phyloP scores from a whole-genome alignment of 2,797 vertebrate genomes.

The Botia kubotai region DNA sequence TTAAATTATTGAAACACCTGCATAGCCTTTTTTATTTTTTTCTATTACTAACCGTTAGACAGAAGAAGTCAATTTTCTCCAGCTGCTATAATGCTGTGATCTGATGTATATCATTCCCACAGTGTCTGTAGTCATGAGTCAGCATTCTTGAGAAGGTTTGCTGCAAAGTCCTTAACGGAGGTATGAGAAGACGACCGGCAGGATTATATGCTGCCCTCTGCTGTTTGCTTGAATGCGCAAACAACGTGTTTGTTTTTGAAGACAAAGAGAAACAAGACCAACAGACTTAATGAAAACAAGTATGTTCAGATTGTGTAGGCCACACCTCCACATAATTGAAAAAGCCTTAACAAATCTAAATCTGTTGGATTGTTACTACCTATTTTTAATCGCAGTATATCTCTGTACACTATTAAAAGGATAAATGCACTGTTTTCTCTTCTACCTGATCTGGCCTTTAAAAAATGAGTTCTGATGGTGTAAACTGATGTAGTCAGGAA shows the following conservation, averaged over 20 bases:
- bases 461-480: too few species aligned
- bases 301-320: too few species aligned
- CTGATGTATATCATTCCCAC: constrained; percentile 1
- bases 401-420: too few species aligned
- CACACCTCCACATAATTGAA: too few species aligned
- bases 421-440: too few species aligned
- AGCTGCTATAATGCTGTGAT: constrained; percentile 71
- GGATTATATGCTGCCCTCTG: constrained; percentile 72
- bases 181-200: background rate
- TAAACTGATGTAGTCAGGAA: too few species aligned
- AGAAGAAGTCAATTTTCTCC: background rate
- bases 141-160: constrained; percentile 33
- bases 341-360: too few species aligned
- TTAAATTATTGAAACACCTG: background rate
- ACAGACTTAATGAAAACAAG: too few species aligned
- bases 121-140: constrained; percentile 43
- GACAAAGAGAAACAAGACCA: background rate
- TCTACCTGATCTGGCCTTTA: too few species aligned
- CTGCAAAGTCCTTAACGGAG: constrained; percentile 6
- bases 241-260: background rate
- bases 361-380: too few species aligned
- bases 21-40: background rate
- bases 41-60: background rate
- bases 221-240: constrained; percentile 56
- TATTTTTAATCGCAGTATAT: too few species aligned